These are phyloP conservation scores for Ylistrum balloti DNA, from an alignment of 1,140 invertebrate species.

Conservation along the genomic window DNA sequence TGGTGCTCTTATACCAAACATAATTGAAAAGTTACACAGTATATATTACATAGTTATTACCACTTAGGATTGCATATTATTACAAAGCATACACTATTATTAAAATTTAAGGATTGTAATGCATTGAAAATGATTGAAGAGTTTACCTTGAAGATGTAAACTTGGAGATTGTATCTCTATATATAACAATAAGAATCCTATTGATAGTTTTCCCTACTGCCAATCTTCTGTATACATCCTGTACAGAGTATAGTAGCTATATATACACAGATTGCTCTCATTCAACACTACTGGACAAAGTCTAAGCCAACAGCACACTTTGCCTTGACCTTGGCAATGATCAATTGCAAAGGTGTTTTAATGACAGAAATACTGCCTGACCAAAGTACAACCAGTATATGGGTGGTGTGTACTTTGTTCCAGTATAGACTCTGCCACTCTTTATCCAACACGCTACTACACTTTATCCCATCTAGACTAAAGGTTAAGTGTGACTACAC, in stretches of 20 bases:
- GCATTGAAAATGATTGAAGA: neutral
- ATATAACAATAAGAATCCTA: neutral
- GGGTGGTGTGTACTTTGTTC: neutral
- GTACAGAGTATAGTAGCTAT: neutral
- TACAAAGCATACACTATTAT: too few relatives aligned
- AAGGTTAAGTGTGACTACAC: neutral
- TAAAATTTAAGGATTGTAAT: too few relatives aligned
- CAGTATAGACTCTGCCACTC: neutral
- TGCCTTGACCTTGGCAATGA: neutral
- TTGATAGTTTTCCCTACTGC: neutral
- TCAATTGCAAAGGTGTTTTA: conserved; percentile 25
- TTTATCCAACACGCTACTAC: neutral
- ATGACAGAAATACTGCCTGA: neutral
- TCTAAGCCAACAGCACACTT: neutral
- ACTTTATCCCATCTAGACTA: neutral
- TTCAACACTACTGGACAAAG: neutral
- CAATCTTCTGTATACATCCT: neutral
- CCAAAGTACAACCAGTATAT: neutral
- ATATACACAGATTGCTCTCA: neutral
- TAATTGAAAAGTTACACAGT: too few relatives aligned
- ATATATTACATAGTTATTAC: too few relatives aligned
- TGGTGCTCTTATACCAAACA: too few relatives aligned
- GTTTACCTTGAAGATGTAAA: neutral
- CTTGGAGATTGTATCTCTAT: neutral
- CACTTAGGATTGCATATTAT: too few relatives aligned